Conservation (phyloP, 2,888 invertebrate species). For the Epirrita christyi region DNA sequence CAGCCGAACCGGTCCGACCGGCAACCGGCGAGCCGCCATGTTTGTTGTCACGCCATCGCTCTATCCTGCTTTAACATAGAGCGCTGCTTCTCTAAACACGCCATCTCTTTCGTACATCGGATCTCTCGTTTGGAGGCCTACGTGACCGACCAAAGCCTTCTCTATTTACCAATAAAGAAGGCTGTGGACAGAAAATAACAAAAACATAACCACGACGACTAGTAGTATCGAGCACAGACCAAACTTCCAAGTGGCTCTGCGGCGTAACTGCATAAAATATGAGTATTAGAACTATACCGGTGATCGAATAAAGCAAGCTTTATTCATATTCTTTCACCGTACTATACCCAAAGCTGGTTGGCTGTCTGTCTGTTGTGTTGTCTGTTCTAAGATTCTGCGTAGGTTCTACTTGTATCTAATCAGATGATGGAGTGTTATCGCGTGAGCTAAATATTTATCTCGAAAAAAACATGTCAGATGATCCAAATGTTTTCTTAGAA, state of each 20-base stretch:
- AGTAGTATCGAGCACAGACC: constrained; percentile 47
- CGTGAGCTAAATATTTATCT: constrained; percentile 43
- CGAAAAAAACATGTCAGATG: constrained; percentile 45
- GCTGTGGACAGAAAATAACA: too few species aligned
- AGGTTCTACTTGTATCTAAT: constrained; percentile 13
- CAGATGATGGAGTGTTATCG: constrained; percentile 39
- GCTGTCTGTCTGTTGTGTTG: not conserved
- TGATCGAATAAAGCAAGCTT: too few species aligned
- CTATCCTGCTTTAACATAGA: constrained; percentile 57
- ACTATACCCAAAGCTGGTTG: constrained; percentile 12
- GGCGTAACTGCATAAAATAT: constrained; percentile 37
- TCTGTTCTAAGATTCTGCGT: constrained; percentile 27
- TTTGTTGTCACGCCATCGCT: constrained; percentile 81
- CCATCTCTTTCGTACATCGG: constrained; percentile 51
- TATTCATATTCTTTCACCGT: too few species aligned
- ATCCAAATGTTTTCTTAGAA: constrained; percentile 37
- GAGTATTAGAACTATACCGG: too few species aligned
- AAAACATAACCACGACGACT: constrained; percentile 55
- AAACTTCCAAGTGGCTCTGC: constrained; percentile 41
- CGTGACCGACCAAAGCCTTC: constrained; percentile 63
- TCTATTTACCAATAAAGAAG: constrained; percentile 53
- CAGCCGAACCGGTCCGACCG: constrained; percentile 74
- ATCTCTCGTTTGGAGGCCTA: constrained; percentile 67
- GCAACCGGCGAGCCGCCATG: constrained; percentile 77
- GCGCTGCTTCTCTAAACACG: constrained; percentile 43